Base-by-base conservation (phyloP, 2,797 vertebrate genomes). In the Enteromius viviparus region DNA sequence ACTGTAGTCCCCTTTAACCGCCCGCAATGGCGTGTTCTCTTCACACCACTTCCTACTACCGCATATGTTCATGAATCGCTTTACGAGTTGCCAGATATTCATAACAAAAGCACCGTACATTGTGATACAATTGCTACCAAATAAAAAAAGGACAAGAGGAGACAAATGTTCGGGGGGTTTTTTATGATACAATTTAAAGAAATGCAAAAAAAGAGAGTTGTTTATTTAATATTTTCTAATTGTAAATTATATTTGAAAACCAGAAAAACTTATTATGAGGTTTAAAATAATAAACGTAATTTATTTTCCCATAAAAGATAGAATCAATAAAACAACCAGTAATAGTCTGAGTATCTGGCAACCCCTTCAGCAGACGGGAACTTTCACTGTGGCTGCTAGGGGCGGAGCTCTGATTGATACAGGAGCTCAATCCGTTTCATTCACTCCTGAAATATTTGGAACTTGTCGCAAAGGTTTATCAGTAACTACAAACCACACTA, bases 11-110 rank as follows among this genome's bases (percentile, higher is more conserved):
- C 34, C 15, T 76, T 40, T 42, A 40, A 64, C 42, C 29, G 42
- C 68, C 34, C 19, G 29, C 45, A 42, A 58, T 53, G 11, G 8
- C 23, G 45, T 62, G 55, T 47, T 64, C n/a, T 47, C n/a, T 53
- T 17, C 10, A 23, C n/a, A 15, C 6, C 47, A 79, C 81, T 83
- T 83, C 81, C 81, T 82, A 76, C 71, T 82, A 68, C 62, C 81
- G 72, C 81, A 76, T 82, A 26, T 82, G 60, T 42, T 53, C 45
- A 29, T 10, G 47, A 6, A 0, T 21, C 9, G 53, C 68, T 42
- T 29, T 32, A 7, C 1, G 60, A 32, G 53, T 71, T 80, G 78
- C 78, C 78, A 80, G 68, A 21, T 58, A 19, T 65, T 42, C 15
- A 26, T 0, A 65, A 66, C 32, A 15, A 26, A 5, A 2, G 8